These are phyloP conservation scores for Sardina pilchardus DNA, from an alignment of 2,113 vertebrate genomes.

Conservation along the genomic window DNA sequence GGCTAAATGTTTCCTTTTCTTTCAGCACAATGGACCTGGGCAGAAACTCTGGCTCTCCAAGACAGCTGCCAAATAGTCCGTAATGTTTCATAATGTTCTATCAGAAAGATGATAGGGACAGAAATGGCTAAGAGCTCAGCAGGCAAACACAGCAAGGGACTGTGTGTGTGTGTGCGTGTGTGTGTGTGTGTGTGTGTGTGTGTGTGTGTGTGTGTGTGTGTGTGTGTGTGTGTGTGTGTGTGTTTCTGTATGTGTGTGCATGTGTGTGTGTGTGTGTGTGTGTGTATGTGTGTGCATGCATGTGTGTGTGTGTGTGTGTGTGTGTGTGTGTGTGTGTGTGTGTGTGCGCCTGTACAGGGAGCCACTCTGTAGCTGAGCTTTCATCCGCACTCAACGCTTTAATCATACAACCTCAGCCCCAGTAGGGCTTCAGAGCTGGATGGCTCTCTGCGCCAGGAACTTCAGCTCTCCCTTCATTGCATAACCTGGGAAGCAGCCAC, in stretches of 20 bases:
- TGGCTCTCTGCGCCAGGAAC: background rate
- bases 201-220: background rate
- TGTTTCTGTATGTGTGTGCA: background rate
- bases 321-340: constrained; percentile 15
- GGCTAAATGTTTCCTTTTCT: constrained; percentile 36
- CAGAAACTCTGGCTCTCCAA: background rate
- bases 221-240: background rate
- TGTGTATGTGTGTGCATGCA: background rate
- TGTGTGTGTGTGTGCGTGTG: background rate
- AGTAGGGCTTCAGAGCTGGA: background rate
- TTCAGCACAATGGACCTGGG: constrained; percentile 22
- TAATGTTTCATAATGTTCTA: background rate
- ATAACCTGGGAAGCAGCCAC: background rate
- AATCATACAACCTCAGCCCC: background rate
- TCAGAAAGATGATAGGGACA: background rate
- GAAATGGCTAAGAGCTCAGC: background rate
- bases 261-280: background rate
- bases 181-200: background rate
- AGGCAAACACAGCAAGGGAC: background rate
- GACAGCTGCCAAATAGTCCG: constrained; percentile 4
- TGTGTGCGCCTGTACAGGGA: background rate
- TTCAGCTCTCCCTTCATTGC: background rate
- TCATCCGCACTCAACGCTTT: background rate
- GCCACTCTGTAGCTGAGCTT: background rate
- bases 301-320: background rate